Conservation (phyloP, 2,888 invertebrate species). For the Chrysopilus asiliformis region DNA sequence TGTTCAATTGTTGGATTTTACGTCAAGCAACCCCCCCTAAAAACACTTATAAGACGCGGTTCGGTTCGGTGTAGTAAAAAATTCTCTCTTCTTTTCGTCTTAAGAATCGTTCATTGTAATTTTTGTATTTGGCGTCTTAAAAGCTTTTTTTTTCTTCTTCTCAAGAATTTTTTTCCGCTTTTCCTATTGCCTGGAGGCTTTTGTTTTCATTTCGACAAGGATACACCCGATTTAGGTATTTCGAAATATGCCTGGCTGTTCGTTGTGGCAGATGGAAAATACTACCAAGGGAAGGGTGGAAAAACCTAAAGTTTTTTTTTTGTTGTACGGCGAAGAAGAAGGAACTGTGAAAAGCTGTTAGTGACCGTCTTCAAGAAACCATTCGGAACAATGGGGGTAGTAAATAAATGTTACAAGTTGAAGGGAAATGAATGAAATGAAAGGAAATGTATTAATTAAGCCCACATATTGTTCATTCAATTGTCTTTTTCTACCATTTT, state of each 20-base stretch:
- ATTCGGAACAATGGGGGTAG: conserved; percentile 9
- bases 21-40: too few species aligned
- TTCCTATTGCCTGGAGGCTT: not conserved
- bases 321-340: conserved; percentile 3
- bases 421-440: conserved; percentile 11
- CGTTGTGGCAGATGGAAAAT: too few species aligned
- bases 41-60: too few species aligned
- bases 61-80: too few species aligned
- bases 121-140: conserved; percentile 10
- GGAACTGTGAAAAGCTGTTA: conserved; percentile 14
- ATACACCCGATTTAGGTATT: too few species aligned
- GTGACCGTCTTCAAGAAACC: conserved; percentile 10
- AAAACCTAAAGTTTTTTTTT: too few species aligned
- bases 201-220: too few species aligned
- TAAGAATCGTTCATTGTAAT: conserved; percentile 8
- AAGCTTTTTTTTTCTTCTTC: conserved; percentile 11
- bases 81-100: too few species aligned
- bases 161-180: not conserved
- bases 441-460: conserved; percentile 9
- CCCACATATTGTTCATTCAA: conserved; percentile 9
- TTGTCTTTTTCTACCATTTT: too few species aligned
- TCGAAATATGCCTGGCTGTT: too few species aligned
- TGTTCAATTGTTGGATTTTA: too few species aligned
- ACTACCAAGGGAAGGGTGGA: too few species aligned
- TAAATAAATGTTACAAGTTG: conserved; percentile 6